Percentiles rank a stretch among this genome's conserved stretches.
Evolutionary conservation across 2,113 vertebrate species (phyloP).

Genomic region (Chlamydotis undulata): DNA sequence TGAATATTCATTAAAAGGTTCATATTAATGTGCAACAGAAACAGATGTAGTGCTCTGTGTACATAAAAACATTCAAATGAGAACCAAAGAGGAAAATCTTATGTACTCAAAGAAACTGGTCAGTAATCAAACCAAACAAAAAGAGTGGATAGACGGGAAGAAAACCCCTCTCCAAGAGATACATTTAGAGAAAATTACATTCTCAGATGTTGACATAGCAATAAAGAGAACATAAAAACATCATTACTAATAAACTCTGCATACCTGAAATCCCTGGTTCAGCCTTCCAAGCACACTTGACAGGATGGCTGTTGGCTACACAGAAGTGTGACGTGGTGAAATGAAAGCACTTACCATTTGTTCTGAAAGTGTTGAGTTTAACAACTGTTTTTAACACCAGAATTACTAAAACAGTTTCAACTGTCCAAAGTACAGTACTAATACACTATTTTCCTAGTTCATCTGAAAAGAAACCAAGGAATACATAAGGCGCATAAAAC

Average conservation of each 20-base stretch:
- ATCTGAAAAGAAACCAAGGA: neutral
- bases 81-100: neutral
- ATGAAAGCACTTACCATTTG: neutral
- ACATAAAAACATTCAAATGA: neutral
- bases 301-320: slow-evolving; percentile 10
- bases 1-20: neutral
- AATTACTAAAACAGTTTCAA: neutral
- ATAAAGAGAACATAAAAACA: slow-evolving; percentile 13
- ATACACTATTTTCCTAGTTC: neutral
- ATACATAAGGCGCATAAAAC: neutral
- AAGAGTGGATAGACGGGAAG: neutral
- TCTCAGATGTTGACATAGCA: slow-evolving; percentile 45
- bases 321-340: slow-evolving; percentile 3
- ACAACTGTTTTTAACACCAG: neutral
- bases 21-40: neutral
- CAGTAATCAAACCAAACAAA: neutral
- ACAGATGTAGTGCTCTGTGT: neutral
- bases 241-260: slow-evolving; percentile 25
- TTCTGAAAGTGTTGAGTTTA: neutral
- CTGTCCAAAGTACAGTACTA: neutral
- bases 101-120: neutral
- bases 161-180: neutral
- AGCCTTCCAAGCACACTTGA: slow-evolving; percentile 16
- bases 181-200: slow-evolving; percentile 32
- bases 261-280: neutral